These are phyloP conservation scores for Sarcophaga rosellei DNA, from an alignment of 2,888 invertebrate species.

Conservation along the genomic window DNA sequence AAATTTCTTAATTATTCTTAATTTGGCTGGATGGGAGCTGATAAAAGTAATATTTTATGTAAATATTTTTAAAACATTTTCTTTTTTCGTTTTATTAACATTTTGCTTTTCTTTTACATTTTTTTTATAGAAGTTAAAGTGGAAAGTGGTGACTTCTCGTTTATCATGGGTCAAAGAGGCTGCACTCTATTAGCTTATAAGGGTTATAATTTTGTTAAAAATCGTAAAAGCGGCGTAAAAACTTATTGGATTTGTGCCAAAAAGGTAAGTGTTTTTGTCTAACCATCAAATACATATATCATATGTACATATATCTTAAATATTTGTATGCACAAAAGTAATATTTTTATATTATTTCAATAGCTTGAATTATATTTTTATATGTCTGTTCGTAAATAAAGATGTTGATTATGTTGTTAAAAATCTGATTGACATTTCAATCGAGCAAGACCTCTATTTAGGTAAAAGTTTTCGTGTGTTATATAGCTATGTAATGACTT, in stretches of 20 bases:
- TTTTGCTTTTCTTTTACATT: constrained; percentile 20
- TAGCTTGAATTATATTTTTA: no score
- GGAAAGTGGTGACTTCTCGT: constrained; percentile 64
- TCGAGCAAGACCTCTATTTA: no score
- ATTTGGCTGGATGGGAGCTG: constrained; percentile 38
- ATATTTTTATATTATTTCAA: no score
- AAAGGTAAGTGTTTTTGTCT: constrained; percentile 74
- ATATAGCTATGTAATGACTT: no score
- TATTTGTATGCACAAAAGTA: no score
- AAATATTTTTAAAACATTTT: constrained; percentile 23
- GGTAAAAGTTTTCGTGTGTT: no score
- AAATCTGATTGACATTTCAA: no score
- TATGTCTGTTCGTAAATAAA: no score
- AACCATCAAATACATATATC: background rate
- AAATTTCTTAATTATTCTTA: constrained; percentile 28
- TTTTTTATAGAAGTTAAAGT: constrained; percentile 55
- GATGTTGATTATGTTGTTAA: no score
- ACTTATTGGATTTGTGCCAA: constrained; percentile 81
- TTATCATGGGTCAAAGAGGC: constrained; percentile 79
- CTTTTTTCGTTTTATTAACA: no score
- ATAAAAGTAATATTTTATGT: constrained; percentile 45
- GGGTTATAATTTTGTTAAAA: constrained; percentile 79
- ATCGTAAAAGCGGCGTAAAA: constrained; percentile 79
- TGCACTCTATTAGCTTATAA: constrained; percentile 78
- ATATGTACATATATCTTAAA: no score